These are phyloP conservation scores for Eptesicus fuscus DNA, from an alignment of 2,113 vertebrate species.

Conservation along the genomic window DNA sequence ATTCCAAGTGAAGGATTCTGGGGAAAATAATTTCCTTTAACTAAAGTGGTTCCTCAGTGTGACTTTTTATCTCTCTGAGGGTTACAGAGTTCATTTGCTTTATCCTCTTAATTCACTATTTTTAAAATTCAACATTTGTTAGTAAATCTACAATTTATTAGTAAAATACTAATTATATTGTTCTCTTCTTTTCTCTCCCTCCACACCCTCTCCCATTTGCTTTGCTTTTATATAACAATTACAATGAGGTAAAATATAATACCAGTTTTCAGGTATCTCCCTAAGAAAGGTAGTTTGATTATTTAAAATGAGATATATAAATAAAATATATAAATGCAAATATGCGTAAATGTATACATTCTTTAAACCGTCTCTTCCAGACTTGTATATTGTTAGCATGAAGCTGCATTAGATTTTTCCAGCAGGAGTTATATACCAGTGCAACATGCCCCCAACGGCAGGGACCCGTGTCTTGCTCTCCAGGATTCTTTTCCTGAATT, in stretches of 20 bases:
- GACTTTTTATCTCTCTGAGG: background rate
- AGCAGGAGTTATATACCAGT: background rate
- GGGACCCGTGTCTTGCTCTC: background rate
- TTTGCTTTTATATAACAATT: background rate
- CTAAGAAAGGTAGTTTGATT: background rate
- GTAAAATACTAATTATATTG: background rate
- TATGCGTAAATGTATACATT: background rate
- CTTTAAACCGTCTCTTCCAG: background rate
- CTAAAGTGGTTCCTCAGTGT: background rate
- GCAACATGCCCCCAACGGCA: background rate
- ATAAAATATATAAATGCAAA: background rate
- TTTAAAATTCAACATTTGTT: background rate
- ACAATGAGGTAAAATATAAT: background rate
- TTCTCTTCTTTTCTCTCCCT: too few species aligned
- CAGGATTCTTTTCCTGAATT: background rate
- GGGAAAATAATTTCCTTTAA: background rate
- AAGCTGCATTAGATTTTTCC: background rate
- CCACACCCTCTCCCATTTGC: background rate
- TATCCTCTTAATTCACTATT: background rate
- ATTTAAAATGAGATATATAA: background rate
- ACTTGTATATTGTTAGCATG: background rate
- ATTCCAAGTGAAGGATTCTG: background rate
- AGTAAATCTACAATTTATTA: background rate
- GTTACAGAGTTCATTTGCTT: background rate
- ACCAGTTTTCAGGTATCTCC: background rate